Evolutionary conservation across 1,140 invertebrate genomes (phyloP).

Genomic region (Hypsibius dujardini): DNA sequence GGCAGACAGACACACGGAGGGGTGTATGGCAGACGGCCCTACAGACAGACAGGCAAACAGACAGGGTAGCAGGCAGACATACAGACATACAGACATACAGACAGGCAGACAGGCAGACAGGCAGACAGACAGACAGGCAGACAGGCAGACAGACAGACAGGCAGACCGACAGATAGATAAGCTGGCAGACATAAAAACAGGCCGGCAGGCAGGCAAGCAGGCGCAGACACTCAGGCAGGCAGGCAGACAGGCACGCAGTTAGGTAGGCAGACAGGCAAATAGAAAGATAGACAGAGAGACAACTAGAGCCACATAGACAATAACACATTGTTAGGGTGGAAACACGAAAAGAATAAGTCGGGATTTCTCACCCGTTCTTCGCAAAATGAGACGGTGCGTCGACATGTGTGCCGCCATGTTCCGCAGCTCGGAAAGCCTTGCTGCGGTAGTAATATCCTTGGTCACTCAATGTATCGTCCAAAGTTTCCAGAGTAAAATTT

Average conservation of each 20-base stretch:
- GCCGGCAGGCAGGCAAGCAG: too few species aligned
- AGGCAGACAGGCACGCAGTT: too few species aligned
- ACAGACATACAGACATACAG: too few species aligned
- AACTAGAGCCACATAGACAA: conserved; percentile 1
- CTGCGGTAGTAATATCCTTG: conserved; percentile 17
- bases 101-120: too few species aligned
- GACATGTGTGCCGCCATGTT: conserved; percentile 27
- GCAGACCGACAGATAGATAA: too few species aligned
- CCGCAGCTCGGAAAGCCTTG: conserved; percentile 23
- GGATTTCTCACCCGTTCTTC: conserved; percentile 12
- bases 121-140: too few species aligned
- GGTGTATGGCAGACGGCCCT: not conserved
- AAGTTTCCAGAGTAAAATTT: not conserved
- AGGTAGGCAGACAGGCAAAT: not conserved
- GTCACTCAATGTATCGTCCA: not conserved
- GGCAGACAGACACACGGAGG: too few species aligned
- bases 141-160: too few species aligned
- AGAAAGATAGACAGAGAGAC: not conserved
- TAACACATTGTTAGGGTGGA: not conserved
- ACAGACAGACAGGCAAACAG: not conserved
- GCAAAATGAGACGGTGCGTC: conserved; percentile 26
- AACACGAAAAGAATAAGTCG: too few species aligned
- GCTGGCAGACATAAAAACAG: too few species aligned
- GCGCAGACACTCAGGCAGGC: too few species aligned
- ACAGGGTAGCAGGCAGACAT: too few species aligned